These are phyloP conservation scores for Polydrusus pterygomalis DNA, from an alignment of 2,888 invertebrate species.

Conservation along the genomic window DNA sequence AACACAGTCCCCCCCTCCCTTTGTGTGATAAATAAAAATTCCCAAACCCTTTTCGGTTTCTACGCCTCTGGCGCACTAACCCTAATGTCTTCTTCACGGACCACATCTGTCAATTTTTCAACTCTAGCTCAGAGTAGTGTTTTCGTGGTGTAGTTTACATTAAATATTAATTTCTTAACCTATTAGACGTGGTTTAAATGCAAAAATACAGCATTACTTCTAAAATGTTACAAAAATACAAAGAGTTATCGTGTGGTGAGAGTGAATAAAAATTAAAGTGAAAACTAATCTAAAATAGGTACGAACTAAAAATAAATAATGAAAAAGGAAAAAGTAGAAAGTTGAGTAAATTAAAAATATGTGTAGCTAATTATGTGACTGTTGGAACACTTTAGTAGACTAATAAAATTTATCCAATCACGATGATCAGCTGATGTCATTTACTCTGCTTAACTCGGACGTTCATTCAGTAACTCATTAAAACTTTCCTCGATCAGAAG, in stretches of 20 bases:
- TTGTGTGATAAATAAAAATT: background rate
- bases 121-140: conserved; percentile 65
- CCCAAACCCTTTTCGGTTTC: conserved; percentile 32
- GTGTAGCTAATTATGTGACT: background rate
- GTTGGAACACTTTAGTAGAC: background rate
- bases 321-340: background rate
- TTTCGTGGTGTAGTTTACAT: conserved; percentile 63
- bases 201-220: conserved; percentile 11
- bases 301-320: background rate
- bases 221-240: conserved; percentile 3
- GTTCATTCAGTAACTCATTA: background rate
- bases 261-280: background rate
- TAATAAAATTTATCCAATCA: conserved; percentile 5
- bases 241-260: conserved; percentile 1
- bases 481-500: background rate
- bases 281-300: background rate
- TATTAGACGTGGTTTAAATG: conserved; percentile 9
- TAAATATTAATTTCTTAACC: conserved; percentile 54
- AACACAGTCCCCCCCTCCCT: too few relatives aligned
- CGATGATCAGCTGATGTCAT: conserved; percentile 11
- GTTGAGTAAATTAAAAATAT: background rate
- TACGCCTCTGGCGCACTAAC: conserved; percentile 65
- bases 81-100: conserved; percentile 62
- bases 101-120: conserved; percentile 73
- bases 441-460: background rate